Evolutionary conservation across 2,113 vertebrate genomes (phyloP).

Genomic region (Hemicordylus capensis): DNA sequence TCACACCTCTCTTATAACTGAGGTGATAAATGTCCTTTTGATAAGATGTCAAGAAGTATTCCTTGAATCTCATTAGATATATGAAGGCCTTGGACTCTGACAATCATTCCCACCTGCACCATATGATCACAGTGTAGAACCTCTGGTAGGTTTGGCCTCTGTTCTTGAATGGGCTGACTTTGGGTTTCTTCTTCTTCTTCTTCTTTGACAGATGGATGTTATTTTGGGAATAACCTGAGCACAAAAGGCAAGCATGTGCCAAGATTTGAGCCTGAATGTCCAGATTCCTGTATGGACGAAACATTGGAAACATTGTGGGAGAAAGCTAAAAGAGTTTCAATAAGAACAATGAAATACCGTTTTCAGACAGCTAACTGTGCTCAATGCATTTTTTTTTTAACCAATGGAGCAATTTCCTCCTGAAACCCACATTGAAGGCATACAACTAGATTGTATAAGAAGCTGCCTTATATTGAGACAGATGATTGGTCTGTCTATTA

Average conservation of each 20-base stretch:
- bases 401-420: too few species aligned
- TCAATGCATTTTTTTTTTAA: too few species aligned
- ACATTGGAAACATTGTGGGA: neutral
- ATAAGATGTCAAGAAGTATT: slow-evolving; percentile 28
- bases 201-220: neutral
- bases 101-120: neutral
- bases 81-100: neutral
- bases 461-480: too few species aligned
- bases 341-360: neutral
- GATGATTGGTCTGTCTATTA: too few species aligned
- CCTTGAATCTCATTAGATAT: slow-evolving; percentile 19
- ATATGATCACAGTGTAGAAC: neutral
- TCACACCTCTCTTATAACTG: slow-evolving; percentile 12
- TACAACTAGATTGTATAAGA: too few species aligned
- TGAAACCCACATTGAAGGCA: too few species aligned
- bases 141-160: neutral
- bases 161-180: neutral
- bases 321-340: neutral
- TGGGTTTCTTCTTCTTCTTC: neutral
- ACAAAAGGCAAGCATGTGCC: neutral
- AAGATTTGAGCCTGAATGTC: neutral
- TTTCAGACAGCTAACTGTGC: neutral
- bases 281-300: neutral
- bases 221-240: neutral
- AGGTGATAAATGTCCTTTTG: slow-evolving; percentile 6